phyloP scores from a whole-genome alignment of 2,113 vertebrate genomes.

The Burhinus bistriatus region DNA sequence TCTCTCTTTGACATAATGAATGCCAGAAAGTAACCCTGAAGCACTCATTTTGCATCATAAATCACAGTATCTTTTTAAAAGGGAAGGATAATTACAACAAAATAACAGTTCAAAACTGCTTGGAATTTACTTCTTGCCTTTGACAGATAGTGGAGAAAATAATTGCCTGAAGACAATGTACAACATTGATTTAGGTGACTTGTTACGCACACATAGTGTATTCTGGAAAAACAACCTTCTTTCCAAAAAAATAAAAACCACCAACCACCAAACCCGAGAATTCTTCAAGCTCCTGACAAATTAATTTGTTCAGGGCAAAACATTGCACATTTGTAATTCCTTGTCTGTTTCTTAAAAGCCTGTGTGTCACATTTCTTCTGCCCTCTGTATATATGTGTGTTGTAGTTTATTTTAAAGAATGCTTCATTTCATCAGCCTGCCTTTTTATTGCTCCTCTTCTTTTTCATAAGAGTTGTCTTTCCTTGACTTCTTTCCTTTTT shows the following conservation, averaged over 20 bases:
- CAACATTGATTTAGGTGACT: conserved; percentile 71
- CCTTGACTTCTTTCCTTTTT: background rate
- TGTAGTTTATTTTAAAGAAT: background rate
- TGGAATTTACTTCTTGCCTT: conserved; percentile 66
- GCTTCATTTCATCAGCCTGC: background rate
- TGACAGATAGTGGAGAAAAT: conserved; percentile 66
- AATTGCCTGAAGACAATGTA: conserved; percentile 70
- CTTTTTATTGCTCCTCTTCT: conserved; percentile 17
- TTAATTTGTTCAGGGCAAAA: conserved; percentile 58
- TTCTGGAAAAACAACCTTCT: conserved; percentile 30
- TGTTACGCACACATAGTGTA: conserved; percentile 42
- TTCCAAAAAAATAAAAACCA: background rate
- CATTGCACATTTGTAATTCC: conserved; percentile 38
- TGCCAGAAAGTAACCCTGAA: conserved; percentile 58
- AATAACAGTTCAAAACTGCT: conserved; percentile 65
- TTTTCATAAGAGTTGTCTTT: conserved; percentile 8
- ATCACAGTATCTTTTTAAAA: conserved; percentile 69
- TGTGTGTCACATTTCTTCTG: background rate
- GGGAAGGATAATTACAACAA: conserved; percentile 65
- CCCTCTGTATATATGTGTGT: background rate
- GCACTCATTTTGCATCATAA: conserved; percentile 65
- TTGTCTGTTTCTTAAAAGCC: conserved; percentile 34
- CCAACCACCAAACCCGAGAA: background rate
- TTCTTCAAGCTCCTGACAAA: conserved; percentile 53
- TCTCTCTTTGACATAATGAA: conserved; percentile 58